Conservation (phyloP, 2,113 vertebrate species). For the Cebidichthys violaceus region DNA sequence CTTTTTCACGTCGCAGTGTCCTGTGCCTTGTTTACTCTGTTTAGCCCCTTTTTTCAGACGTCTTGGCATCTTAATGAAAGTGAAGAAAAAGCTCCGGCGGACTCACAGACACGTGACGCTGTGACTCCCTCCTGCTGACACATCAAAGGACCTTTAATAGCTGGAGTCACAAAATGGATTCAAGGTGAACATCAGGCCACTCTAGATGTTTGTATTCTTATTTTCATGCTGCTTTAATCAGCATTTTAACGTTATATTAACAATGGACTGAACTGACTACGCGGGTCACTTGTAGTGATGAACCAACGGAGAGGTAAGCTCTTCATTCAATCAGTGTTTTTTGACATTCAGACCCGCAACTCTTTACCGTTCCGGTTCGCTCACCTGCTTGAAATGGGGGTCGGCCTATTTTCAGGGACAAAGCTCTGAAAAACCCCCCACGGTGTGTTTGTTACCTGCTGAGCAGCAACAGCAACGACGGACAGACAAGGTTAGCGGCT, state of each 20-base stretch:
- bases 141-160: background rate
- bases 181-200: background rate
- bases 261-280: background rate
- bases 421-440: background rate
- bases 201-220: background rate
- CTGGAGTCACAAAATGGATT: too few relatives aligned
- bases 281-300: background rate
- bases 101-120: slow-evolving; percentile 12
- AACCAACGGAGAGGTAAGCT: background rate
- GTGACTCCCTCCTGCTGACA: background rate
- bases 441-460: background rate
- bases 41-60: slow-evolving; percentile 13
- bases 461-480: background rate
- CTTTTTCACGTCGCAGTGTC: slow-evolving; percentile 36
- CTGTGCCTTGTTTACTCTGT: slow-evolving; percentile 29
- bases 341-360: background rate
- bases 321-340: background rate
- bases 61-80: slow-evolving; percentile 37
- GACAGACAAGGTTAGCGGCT: too few relatives aligned
- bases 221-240: background rate
- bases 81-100: slow-evolving; percentile 19
- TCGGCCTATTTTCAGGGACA: background rate
- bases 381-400: background rate
- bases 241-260: background rate
- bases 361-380: background rate